Base-by-base conservation (phyloP, 2,797 vertebrate species). In the Taeniopygia guttata region DNA sequence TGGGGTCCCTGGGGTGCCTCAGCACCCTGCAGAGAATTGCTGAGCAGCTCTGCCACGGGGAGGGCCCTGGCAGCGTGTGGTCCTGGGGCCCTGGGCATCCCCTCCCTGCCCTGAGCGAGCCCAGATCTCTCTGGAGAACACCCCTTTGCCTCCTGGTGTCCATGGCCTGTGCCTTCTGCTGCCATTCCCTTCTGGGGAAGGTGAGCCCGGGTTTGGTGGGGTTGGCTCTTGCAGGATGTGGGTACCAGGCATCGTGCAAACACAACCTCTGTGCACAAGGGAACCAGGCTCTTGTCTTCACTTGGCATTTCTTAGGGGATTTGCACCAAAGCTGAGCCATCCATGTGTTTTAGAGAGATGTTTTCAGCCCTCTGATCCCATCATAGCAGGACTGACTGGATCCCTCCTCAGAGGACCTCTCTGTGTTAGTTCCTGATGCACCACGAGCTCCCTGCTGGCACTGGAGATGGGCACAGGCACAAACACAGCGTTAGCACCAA, bases 21-120 rank as follows among this genome's bases (percentile, higher is more conserved):
- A 72, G 82, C 68, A 59, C 43, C 55, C 38, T 0, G 0, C 7
- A 27, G 40, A 36, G 49, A 23, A 52, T 17, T 8, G 16, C 68
- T 40, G 68, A 54, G 88, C 49, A 75, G 15, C 43, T 64, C 32
- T 40, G 64, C n/a, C 4, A 3, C 14, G 8, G 26, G 56, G 16
- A 54, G 45, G 32, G 36, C 48, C 56, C 29, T 6, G 16, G 59
- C 6, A n/a, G 25, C 1, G 10, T 1, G 5, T 13, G 76, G 8
- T 63, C 18, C 34, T 1, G 0, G 52, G 49, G 43, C 2, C 1
- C 80, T 51, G 60, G 48, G 56, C 48, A 40, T 21, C 56, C 43
- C 4, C 0, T 13, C 12, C 16, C 58, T 43, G 40, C 49, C 55
- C 70, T 25, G 56, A 48, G 59, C 0, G 0, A 40, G 73, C 48